phyloP scores from a whole-genome alignment of 2,797 vertebrate species.

The Psittacula echo region DNA sequence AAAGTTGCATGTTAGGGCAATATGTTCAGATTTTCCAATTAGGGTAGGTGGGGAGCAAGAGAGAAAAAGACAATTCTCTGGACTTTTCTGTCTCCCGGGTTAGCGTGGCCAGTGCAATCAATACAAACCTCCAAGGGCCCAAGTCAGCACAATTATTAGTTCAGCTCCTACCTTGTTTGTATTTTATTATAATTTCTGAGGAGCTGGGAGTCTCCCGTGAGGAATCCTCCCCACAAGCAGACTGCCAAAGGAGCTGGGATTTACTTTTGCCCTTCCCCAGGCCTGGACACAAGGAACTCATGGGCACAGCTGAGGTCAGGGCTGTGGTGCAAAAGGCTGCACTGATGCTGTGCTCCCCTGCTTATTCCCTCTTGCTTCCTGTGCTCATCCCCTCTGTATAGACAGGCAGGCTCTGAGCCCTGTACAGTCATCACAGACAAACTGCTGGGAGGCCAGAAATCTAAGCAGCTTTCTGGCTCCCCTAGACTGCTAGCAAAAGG shows the following conservation, averaged over 20 bases:
- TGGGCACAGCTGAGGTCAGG: neutral
- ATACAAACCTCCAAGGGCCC: neutral
- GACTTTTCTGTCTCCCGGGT: neutral
- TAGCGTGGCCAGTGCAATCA: neutral
- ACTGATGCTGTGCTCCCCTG: neutral
- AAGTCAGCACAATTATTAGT: neutral
- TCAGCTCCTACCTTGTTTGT: neutral
- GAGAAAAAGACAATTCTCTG: neutral
- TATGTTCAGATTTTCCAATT: conserved; percentile 18
- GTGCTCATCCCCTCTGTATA: neutral
- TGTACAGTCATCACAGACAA: neutral
- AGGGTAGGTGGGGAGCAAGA: neutral
- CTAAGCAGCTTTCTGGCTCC: neutral
- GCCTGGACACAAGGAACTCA: neutral
- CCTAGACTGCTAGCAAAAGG: neutral
- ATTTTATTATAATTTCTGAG: neutral
- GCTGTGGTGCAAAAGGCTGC: neutral
- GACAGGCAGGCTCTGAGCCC: neutral
- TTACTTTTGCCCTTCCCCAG: neutral
- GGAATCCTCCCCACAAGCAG: neutral
- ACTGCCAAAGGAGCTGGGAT: neutral
- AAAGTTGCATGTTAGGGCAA: neutral
- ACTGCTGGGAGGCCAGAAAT: neutral
- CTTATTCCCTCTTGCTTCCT: neutral
- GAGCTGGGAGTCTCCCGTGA: neutral